A percentile compares a stretch with the other conserved stretches of the same genome.
Conservation (phyloP, 2,797 vertebrate genomes). For the Pipistrellus pygmaeus region DNA sequence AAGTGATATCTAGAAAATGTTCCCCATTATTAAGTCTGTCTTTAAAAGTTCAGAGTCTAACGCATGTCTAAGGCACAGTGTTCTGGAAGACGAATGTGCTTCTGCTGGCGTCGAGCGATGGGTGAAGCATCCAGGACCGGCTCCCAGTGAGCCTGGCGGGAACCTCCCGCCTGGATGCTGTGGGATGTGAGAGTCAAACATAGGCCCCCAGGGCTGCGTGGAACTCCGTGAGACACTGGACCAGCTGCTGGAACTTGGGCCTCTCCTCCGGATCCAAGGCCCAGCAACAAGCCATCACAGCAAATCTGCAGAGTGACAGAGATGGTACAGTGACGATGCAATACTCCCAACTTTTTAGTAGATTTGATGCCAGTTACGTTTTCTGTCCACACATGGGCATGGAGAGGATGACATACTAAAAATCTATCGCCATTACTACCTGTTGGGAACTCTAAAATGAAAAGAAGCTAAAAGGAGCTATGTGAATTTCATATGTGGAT, state of each 20-base stretch:
- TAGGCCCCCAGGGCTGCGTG: constrained; percentile 98
- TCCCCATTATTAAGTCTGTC: constrained; percentile 86
- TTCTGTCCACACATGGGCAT: background rate
- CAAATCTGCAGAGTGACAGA: constrained; percentile 91
- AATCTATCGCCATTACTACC: background rate
- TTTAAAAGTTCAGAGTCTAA: constrained; percentile 87
- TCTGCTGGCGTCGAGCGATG: constrained; percentile 83
- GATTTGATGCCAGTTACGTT: background rate
- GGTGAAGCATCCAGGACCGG: constrained; percentile 65
- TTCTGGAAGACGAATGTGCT: constrained; percentile 87
- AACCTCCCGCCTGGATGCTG: constrained; percentile 55
- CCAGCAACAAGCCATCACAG: constrained; percentile 99
- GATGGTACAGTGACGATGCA: background rate
- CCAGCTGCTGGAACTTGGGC: constrained; percentile 99
- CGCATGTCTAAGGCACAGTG: constrained; percentile 93
- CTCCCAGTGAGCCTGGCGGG: constrained; percentile 60
- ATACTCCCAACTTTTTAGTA: background rate
- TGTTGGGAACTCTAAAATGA: background rate
- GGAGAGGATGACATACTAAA: background rate
- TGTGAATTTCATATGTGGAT: background rate
- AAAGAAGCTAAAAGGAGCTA: constrained; percentile 23
- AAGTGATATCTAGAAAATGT: constrained; percentile 89
- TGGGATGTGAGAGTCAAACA: constrained; percentile 89
- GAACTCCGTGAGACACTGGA: constrained; percentile 99
- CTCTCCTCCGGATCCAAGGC: constrained; percentile 98